Evolutionary conservation across 2,113 vertebrate species (phyloP), one percentile per base, ranked within the genome.

Genomic region (Gobio gobio): DNA sequence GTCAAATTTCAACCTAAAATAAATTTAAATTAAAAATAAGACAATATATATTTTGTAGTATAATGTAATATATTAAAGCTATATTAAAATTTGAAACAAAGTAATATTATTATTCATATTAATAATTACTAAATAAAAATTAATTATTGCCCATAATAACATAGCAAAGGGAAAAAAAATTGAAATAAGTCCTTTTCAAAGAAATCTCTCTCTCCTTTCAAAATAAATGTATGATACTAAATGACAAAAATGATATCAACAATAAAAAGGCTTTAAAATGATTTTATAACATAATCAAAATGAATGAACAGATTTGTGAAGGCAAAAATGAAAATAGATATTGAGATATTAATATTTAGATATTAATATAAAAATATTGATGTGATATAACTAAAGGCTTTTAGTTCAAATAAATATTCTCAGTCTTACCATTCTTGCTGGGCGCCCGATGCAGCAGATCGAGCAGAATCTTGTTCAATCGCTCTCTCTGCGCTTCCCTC

Each of bases 401-500:
- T 16, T 16, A 26, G 0, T 22, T 43, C n/a, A 72, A 58, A 72
- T 1, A 22, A 73, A 73, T 73, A 45, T 14, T 45, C 2, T 26
- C 47, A 0, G 14, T 29, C 73, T 33, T 93, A 98, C 98, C 97
- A 0, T 97, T 99, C 94, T 99, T 99, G 90, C 94, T 96, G 90
- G 98, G 97, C 83, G 96, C 96, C 92, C 97, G 97, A 89, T 99
- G 97, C 47, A 99, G 94, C 89, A 99, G 95, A 81, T 93, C 94
- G 78, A 99, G 95, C 86, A 99, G 93, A 70, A 99, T 98, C 89
- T 97, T 98, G 92, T 99, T 99, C 29, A 99, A 96, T 8, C 97
- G 92, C n/a, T 99, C 97, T 47, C 96, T 94, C 90, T 99, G 97
- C 0, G 90, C 91, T 47, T 96, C 95, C 87, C 97, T 94, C 85